Percentiles rank a stretch among this genome's conserved stretches.
phyloP scores from a whole-genome alignment of 2,888 invertebrate species.

The Hylaea fasciaria region DNA sequence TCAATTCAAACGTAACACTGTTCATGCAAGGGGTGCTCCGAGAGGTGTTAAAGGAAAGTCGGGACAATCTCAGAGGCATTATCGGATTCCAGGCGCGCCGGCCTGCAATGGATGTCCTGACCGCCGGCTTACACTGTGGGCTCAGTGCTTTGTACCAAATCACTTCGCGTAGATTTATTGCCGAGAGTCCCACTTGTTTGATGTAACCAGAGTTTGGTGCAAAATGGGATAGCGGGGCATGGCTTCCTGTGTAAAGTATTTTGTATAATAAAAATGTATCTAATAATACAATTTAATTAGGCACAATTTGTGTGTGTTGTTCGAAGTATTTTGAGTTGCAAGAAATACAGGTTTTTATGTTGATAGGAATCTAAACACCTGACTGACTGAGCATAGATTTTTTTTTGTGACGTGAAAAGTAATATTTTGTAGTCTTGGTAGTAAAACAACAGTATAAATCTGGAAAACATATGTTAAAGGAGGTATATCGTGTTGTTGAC shows the following conservation, averaged over 20 bases:
- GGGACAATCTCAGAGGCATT: conserved; percentile 82
- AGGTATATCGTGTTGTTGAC: too few species aligned
- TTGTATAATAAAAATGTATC: background rate
- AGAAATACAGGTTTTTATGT: too few species aligned
- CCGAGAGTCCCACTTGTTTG: conserved; percentile 60
- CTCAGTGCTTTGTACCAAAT: conserved; percentile 83
- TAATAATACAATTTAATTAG: too few species aligned
- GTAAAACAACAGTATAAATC: too few species aligned
- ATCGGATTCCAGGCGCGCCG: conserved; percentile 82
- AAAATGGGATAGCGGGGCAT: conserved; percentile 8
- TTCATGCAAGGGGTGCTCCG: conserved; percentile 60
- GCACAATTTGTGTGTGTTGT: too few species aligned
- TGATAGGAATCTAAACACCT: too few species aligned
- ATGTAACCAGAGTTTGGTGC: conserved; percentile 6
- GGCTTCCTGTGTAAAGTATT: background rate
- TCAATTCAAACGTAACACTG: conserved; percentile 54
- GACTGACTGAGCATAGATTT: too few species aligned
- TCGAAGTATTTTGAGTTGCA: too few species aligned
- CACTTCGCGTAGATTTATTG: conserved; percentile 82
- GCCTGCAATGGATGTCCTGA: conserved; percentile 80
- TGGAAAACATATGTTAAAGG: too few species aligned
- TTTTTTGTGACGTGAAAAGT: too few species aligned
- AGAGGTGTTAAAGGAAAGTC: conserved; percentile 80
- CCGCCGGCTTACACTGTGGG: conserved; percentile 77
- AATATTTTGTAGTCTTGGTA: too few species aligned